Evolutionary conservation across 2,888 invertebrate species (phyloP).

Genomic region (Seira sanloemensis): DNA sequence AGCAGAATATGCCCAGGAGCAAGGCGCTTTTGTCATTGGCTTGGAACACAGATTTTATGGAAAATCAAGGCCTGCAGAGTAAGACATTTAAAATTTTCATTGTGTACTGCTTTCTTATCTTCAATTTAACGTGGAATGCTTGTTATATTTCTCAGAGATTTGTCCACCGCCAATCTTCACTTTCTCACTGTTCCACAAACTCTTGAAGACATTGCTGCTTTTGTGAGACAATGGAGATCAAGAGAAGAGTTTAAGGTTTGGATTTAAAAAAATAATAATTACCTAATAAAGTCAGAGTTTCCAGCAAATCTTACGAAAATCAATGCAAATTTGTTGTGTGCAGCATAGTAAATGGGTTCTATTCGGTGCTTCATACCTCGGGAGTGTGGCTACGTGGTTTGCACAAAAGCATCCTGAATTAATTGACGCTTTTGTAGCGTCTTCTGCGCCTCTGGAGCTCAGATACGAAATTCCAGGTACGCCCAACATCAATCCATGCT

Average conservation of each 20-base stretch:
- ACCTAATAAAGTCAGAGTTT: too few species aligned
- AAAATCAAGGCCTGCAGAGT: conserved; percentile 53
- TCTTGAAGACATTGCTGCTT: conserved; percentile 48
- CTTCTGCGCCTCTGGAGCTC: conserved; percentile 54
- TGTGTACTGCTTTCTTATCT: background rate
- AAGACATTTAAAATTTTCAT: conserved; percentile 9
- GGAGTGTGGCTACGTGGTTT: conserved; percentile 54
- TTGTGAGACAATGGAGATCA: conserved; percentile 46
- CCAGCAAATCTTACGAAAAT: too few species aligned
- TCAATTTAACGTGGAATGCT: background rate
- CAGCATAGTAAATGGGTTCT: conserved; percentile 56
- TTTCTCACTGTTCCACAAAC: conserved; percentile 54
- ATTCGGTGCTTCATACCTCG: conserved; percentile 55
- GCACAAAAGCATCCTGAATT: conserved; percentile 52
- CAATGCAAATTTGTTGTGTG: background rate
- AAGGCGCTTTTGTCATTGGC: conserved; percentile 52
- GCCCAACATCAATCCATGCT: background rate
- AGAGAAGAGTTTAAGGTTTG: conserved; percentile 47
- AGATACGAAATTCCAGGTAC: conserved; percentile 62
- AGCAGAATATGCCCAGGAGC: conserved; percentile 50
- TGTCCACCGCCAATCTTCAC: conserved; percentile 37
- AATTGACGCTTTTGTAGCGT: conserved; percentile 49
- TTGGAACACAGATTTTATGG: conserved; percentile 58
- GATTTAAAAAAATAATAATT: background rate
- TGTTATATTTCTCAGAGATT: conserved; percentile 33